Base-by-base conservation (phyloP, 2,888 invertebrate genomes). In the Chrysomela aeneicollis region DNA sequence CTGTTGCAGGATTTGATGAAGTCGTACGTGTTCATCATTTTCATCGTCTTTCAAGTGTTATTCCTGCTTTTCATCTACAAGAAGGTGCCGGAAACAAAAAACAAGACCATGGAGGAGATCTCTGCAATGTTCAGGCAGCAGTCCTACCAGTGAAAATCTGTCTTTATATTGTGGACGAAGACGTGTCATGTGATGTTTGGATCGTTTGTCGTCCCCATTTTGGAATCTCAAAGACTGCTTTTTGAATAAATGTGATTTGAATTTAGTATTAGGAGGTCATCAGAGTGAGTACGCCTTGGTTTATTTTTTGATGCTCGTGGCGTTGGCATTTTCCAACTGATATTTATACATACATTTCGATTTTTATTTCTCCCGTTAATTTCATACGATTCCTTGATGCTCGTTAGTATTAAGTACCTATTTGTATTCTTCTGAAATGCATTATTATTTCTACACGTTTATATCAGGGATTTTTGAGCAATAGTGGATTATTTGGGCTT, bases 31-130 rank as follows among this genome's bases (percentile, higher is more conserved):
- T 95, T 94, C 83, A 82, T 92, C 57, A 88, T 95, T 69, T 97
- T 95, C 83, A 91, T 91, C 0, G 84, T 85, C 0, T 84, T 94
- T 0, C 89, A 94, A 73, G 82, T 86, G 0, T 65, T 91, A 51
- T 93, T 92, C 81, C 87, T 90, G 52, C n/a, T 91, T 1, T 95
- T 95, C 84, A 92, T 94, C 26, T 91, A 86, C 79, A 89, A 89
- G 78, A 93, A 91, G 81, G 93, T 96, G 0, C 96, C 95, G 0
- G 95, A 96, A 82, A 96, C 96, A 0, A 95, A 93, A 81, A 92
- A 93, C 81, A 93, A 91, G 77, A 90, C 92, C 0, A 86, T 91
- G 55, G 94, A 94, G 78, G 94, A 95, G 80, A 93, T 95, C 55
- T 90, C 92, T 0, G 90, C 92, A 18, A 88, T 92, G 87, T 93